phyloP scores from a whole-genome alignment of 2,888 invertebrate genomes.

The Argyresthia goedartella region DNA sequence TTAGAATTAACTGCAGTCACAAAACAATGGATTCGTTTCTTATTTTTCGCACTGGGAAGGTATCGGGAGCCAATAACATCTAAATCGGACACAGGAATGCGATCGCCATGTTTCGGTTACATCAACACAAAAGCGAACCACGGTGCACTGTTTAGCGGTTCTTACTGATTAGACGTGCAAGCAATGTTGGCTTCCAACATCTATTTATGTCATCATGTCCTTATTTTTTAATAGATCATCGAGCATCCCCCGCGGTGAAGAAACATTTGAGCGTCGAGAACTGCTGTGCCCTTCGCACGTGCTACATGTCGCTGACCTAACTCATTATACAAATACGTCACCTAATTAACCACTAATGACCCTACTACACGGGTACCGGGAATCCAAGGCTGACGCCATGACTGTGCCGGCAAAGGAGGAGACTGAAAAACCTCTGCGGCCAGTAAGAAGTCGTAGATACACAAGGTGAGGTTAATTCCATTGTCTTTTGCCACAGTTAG shows the following conservation, averaged over 20 bases:
- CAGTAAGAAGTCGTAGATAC: constrained; percentile 78
- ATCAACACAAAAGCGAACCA: constrained; percentile 50
- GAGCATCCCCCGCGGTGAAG: constrained; percentile 65
- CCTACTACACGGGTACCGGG: constrained; percentile 39
- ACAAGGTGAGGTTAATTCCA: constrained; percentile 72
- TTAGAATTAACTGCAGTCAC: neutral
- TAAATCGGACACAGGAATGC: constrained; percentile 59
- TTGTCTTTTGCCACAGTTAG: constrained; percentile 14
- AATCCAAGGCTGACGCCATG: constrained; percentile 36
- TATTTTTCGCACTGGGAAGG: constrained; percentile 20
- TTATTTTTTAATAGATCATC: constrained; percentile 69
- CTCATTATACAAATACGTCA: neutral
- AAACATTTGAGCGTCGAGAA: constrained; percentile 49
- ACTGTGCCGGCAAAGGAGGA: constrained; percentile 48
- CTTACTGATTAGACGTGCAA: constrained; percentile 37
- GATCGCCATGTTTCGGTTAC: constrained; percentile 69
- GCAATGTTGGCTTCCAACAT: constrained; percentile 42
- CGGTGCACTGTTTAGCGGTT: constrained; percentile 28
- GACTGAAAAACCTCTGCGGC: constrained; percentile 69
- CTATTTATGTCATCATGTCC: constrained; percentile 69
- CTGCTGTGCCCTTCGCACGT: constrained; percentile 58
- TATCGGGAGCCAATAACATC: constrained; percentile 49
- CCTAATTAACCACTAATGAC: constrained; percentile 35
- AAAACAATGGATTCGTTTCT: constrained; percentile 11
- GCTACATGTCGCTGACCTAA: constrained; percentile 17